These are phyloP conservation scores for Chloroceryle aenea DNA, from an alignment of 2,113 vertebrate species.

Conservation along the genomic window DNA sequence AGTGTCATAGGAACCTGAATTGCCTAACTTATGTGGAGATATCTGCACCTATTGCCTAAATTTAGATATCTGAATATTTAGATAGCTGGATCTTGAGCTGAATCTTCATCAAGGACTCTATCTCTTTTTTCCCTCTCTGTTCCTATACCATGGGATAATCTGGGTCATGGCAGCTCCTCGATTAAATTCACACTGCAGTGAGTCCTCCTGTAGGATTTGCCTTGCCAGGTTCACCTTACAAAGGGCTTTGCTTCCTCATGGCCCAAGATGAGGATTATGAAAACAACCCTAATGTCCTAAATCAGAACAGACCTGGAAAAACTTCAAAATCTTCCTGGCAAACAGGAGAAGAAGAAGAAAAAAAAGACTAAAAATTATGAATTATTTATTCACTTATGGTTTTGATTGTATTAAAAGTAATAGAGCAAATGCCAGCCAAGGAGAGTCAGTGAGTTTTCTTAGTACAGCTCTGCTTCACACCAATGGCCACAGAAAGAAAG, in stretches of 20 bases:
- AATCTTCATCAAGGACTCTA: background rate
- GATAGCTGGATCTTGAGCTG: background rate
- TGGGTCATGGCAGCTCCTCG: background rate
- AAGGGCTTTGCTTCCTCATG: background rate
- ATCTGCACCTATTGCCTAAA: background rate
- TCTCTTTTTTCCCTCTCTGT: background rate
- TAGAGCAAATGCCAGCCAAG: no score
- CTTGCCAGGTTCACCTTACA: background rate
- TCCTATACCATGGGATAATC: background rate
- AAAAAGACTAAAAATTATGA: background rate
- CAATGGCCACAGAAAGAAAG: fast-evolving
- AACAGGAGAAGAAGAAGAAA: background rate
- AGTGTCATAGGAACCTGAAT: background rate
- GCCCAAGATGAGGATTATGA: background rate
- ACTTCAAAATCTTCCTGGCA: background rate
- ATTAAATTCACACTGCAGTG: background rate
- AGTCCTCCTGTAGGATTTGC: background rate
- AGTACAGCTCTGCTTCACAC: no score
- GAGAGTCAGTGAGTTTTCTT: no score
- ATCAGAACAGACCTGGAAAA: background rate
- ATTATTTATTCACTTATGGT: no score
- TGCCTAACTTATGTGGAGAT: background rate
- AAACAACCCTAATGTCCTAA: background rate
- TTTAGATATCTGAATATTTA: background rate
- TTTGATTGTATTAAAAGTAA: no score